A percentile compares a stretch with the other conserved stretches of the same genome.
Evolutionary conservation across 35 echinoderm and acorn worm genomes (phyloP).

Genomic region (Amphiura filiformis): DNA sequence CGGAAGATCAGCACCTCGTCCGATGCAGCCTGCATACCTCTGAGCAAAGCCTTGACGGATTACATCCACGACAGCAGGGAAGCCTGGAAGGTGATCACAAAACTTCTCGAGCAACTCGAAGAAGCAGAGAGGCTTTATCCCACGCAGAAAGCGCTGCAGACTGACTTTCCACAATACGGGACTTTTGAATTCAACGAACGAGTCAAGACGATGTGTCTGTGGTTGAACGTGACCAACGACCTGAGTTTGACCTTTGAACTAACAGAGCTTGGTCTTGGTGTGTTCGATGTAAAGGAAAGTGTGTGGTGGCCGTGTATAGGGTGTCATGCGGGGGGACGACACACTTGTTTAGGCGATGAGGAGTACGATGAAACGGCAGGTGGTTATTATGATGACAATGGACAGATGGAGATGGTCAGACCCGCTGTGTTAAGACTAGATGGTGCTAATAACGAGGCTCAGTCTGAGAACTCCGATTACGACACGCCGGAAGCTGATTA

Average conservation of each 20-base stretch:
- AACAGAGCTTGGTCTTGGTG: slow-evolving; percentile 56
- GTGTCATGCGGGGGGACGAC: neutral
- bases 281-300: slow-evolving; percentile 60
- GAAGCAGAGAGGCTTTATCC: slow-evolving; percentile 69
- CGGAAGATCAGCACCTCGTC: slow-evolving; percentile 11
- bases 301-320: slow-evolving; percentile 63
- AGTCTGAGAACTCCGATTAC: neutral
- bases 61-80: slow-evolving; percentile 56
- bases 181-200: slow-evolving; percentile 44
- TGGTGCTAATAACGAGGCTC: neutral
- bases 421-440: slow-evolving; percentile 14
- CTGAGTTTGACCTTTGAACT: slow-evolving; percentile 72
- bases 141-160: slow-evolving; percentile 67
- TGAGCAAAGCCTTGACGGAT: slow-evolving; percentile 53
- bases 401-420: slow-evolving; percentile 10
- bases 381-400: neutral
- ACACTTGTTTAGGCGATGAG: slow-evolving; percentile 2
- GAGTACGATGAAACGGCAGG: slow-evolving; percentile 7
- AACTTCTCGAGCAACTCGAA: slow-evolving; percentile 58
- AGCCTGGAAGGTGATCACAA: slow-evolving; percentile 55
- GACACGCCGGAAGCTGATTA: neutral
- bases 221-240: slow-evolving; percentile 92
- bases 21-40: slow-evolving; percentile 60
- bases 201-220: slow-evolving; percentile 63
- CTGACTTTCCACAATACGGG: slow-evolving; percentile 44